These are phyloP conservation scores for Brenthis daphne DNA, from an alignment of 2,888 invertebrate species.

Conservation along the genomic window DNA sequence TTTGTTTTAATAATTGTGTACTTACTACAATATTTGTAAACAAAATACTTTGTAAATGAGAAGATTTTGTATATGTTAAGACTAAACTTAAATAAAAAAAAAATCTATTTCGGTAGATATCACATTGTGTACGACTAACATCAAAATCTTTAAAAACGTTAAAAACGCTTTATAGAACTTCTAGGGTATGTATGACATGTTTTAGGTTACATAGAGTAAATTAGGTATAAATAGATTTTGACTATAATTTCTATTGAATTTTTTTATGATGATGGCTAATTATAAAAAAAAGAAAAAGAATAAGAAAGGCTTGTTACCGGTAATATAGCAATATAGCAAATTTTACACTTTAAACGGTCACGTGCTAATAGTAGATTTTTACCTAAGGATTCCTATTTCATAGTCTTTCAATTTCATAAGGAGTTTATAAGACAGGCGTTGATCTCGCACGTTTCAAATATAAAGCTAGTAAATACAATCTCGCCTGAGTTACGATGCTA, in stretches of 20 bases:
- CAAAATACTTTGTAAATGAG: conserved; percentile 7
- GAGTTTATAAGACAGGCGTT: conserved; percentile 25
- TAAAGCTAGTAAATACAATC: conserved; percentile 24
- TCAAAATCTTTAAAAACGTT: too few species aligned
- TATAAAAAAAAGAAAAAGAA: too few species aligned
- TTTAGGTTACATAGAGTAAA: too few species aligned
- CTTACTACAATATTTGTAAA: not conserved
- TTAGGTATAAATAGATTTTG: too few species aligned
- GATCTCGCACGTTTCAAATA: conserved; percentile 25
- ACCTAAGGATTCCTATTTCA: not conserved
- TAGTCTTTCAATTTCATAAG: conserved; percentile 15
- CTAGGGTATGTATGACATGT: not conserved
- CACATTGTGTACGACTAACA: too few species aligned
- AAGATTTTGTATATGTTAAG: not conserved
- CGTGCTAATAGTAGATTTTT: conserved; percentile 17
- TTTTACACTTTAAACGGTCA: conserved; percentile 3
- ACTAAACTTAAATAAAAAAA: not conserved
- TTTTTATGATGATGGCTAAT: too few species aligned
- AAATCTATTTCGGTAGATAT: too few species aligned
- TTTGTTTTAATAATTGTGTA: conserved; percentile 19
- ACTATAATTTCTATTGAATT: too few species aligned
- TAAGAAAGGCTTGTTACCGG: too few species aligned
- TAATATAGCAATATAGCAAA: too few species aligned
- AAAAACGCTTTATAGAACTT: too few species aligned
- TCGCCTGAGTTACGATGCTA: conserved; percentile 12